A percentile compares a stretch with the other conserved stretches of the same genome.
Evolutionary conservation across 2,888 invertebrate genomes (phyloP).

Genomic region (Dexiosoma caninum): DNA sequence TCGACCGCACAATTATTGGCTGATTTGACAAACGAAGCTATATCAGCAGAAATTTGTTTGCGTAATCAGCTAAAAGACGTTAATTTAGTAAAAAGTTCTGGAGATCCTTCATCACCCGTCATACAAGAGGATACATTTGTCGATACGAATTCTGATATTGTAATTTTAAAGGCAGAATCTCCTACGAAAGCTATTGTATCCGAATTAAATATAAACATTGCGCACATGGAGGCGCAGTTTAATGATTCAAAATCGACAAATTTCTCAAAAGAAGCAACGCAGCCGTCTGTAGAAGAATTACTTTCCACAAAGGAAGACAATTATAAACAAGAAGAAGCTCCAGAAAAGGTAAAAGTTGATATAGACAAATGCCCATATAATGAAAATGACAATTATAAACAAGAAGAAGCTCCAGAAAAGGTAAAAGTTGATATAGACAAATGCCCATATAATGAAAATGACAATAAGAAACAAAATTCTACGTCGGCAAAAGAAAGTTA

Average conservation of each 20-base stretch:
- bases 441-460: neutral
- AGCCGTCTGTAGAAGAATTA: neutral
- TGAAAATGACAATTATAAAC: slow-evolving; percentile 16
- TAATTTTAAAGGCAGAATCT: slow-evolving; percentile 47
- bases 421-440: neutral
- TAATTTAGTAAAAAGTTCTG: slow-evolving; percentile 55
- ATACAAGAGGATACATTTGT: slow-evolving; percentile 45
- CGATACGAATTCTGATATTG: slow-evolving; percentile 51
- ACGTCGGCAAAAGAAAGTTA: slow-evolving; percentile 5
- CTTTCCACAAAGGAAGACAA: neutral
- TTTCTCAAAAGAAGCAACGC: slow-evolving; percentile 7
- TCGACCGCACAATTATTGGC: slow-evolving; percentile 72
- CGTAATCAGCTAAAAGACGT: slow-evolving; percentile 72
- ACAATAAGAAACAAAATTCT: neutral
- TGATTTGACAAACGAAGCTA: slow-evolving; percentile 72
- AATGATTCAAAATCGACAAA: slow-evolving; percentile 36
- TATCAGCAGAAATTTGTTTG: slow-evolving; percentile 74
- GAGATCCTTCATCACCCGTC: slow-evolving; percentile 43
- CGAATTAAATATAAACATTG: slow-evolving; percentile 32
- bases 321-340: neutral
- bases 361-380: neutral
- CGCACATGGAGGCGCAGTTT: slow-evolving; percentile 66
- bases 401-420: neutral
- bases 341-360: neutral
- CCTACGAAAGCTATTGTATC: slow-evolving; percentile 24